Percentiles rank a stretch among this genome's conserved stretches.
Conservation (phyloP, 2,113 vertebrate species). For the Hippocampus zosterae region DNA sequence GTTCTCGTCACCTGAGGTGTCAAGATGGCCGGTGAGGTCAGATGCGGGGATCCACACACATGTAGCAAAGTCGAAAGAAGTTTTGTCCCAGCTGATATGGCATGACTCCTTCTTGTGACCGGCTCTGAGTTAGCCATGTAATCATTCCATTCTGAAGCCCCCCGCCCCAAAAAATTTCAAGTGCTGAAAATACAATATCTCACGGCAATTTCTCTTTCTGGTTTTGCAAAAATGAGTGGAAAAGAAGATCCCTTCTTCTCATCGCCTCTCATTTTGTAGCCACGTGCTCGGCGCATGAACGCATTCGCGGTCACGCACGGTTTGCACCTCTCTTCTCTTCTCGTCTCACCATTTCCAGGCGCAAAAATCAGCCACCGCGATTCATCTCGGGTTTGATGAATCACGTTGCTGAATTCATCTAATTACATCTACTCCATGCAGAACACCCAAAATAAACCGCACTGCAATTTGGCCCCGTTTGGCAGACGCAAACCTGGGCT, state of each 20-base stretch:
- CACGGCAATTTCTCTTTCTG: not conserved
- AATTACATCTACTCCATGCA: not conserved
- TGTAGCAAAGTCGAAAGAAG: no score
- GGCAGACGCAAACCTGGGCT: not conserved
- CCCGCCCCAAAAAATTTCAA: no score
- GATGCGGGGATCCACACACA: not conserved
- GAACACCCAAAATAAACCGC: no score
- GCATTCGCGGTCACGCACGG: no score
- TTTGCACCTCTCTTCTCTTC: no score
- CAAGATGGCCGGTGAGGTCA: conserved; percentile 17
- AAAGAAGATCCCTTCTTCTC: not conserved
- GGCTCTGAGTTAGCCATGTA: not conserved
- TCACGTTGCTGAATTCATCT: not conserved
- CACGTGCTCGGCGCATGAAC: not conserved
- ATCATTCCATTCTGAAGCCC: not conserved
- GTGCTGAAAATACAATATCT: not conserved
- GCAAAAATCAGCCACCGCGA: not conserved
- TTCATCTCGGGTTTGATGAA: no score
- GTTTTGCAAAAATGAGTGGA: not conserved
- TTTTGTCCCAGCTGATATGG: not conserved
- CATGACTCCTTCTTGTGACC: not conserved
- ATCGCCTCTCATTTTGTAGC: not conserved
- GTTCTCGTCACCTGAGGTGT: conserved; percentile 84
- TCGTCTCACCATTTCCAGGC: not conserved
- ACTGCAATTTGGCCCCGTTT: not conserved